phyloP scores from a whole-genome alignment of 2,888 invertebrate species.

The Mesochorus sp. region DNA sequence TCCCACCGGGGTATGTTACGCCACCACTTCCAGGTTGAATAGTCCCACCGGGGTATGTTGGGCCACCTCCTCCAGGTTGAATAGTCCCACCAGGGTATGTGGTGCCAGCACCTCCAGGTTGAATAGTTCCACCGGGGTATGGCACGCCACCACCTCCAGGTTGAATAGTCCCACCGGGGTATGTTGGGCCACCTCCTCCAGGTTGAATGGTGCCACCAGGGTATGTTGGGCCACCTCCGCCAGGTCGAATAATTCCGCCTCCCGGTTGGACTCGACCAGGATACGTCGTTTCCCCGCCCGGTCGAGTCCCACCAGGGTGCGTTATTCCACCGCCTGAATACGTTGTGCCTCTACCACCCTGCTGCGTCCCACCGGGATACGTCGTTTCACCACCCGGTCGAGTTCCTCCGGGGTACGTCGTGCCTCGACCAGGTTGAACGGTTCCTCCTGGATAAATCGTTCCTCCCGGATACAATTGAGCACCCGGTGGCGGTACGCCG shows the following conservation, averaged over 20 bases:
- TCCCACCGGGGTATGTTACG: conserved; percentile 24
- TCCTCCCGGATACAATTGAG: conserved; percentile 46
- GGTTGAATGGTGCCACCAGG: conserved; percentile 47
- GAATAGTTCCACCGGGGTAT: conserved; percentile 4
- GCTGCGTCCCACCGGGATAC: conserved; percentile 32
- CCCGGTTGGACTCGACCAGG: conserved; percentile 40
- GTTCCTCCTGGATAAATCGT: conserved; percentile 22
- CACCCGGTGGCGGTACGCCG: conserved; percentile 24
- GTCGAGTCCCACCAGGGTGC: conserved; percentile 51
- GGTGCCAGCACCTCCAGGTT: conserved; percentile 47
- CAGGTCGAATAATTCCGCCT: conserved; percentile 34
- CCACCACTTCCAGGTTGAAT: conserved; percentile 29
- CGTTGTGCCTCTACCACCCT: conserved; percentile 41
- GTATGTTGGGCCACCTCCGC: conserved; percentile 25
- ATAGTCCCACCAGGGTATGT: conserved; percentile 40
- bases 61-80: conserved; percentile 29
- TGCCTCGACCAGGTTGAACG: conserved; percentile 47
- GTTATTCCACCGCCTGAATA: conserved; percentile 52
- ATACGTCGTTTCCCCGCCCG: conserved; percentile 54
- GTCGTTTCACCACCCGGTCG: conserved; percentile 42
- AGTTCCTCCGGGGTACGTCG: conserved; percentile 53
- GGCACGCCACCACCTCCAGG: conserved; percentile 16
- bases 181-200: conserved; percentile 37
- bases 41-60: conserved; percentile 39
- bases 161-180: conserved; percentile 59